Evolutionary conservation across 2,888 invertebrate genomes (phyloP), one percentile per base, ranked within the genome.

Genomic region (Agrilus biguttatus): DNA sequence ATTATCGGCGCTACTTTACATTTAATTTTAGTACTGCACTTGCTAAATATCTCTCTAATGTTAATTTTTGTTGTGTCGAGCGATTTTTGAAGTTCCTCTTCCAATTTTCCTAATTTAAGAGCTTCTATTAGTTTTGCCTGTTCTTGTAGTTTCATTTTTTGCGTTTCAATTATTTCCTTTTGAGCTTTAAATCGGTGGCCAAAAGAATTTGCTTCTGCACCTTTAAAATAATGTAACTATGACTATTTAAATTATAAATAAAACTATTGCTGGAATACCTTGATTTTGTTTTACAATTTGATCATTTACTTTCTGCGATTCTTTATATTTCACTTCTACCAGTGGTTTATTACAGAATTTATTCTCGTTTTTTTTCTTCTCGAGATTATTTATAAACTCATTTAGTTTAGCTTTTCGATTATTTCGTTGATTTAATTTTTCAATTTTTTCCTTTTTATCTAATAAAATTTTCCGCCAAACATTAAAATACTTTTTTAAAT

Each of bases 51-150:
- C 14, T 70, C 67, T 32, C 67, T 43, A 70, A 73, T 65, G 71
- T 77, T 28, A 69, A 71, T 57, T 74, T 77, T 46, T 69, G 68
- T 50, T 67, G 73, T 49, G 68, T 72, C 54, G 70, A 76, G 42
- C 0, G 77, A 77, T 45, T 77, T 71, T 40, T 71, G 70, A 0
- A 80, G 71, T 44, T 79, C 80, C 49, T 79, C 76, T 37, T 77
- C 66, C 21, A 84, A 72, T 61, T 78, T 80, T 44, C 79, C 78
- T 41, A 83, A 65, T 56, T 79, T 81, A 1, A 85, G 62, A 55
- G 83, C 78, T 58, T 82, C 77, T 44, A 85, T 85, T n/a, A 81
- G 57, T 53, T 76, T 73, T 51, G 77, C 78, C 60, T 85, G 83
- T 45, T 82, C 76, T 45, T 78, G 76, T 45, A 86, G 59, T 63